Conservation (phyloP, 2,888 invertebrate species). For the Anoplius nigerrimus region DNA sequence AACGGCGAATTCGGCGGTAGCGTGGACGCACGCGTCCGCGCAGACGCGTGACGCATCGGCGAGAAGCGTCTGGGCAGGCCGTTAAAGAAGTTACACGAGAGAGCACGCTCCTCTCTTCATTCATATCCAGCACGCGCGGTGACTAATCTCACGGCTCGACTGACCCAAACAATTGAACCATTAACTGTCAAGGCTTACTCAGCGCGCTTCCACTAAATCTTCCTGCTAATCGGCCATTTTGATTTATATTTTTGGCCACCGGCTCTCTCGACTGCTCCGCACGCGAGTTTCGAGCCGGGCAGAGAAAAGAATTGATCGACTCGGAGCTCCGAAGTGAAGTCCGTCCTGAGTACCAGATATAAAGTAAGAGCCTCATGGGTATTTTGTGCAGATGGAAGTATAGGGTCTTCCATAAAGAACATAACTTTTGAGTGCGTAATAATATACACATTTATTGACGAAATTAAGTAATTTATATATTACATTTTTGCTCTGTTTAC, state of each 20-base stretch:
- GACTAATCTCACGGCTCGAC: slow-evolving; percentile 38
- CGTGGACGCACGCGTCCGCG: background rate
- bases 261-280: background rate
- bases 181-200: slow-evolving; percentile 40
- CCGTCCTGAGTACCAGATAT: too few species aligned
- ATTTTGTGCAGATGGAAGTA: too few species aligned
- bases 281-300: too few species aligned
- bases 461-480: too few species aligned
- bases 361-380: too few species aligned
- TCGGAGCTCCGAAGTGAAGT: too few species aligned
- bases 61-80: background rate
- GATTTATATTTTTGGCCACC: slow-evolving; percentile 26
- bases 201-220: slow-evolving; percentile 26
- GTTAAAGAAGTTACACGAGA: too few species aligned
- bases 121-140: slow-evolving; percentile 10
- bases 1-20: background rate
- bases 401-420: too few species aligned
- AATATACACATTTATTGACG: too few species aligned
- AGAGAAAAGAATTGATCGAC: too few species aligned
- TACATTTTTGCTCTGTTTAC: too few species aligned
- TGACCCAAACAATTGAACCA: slow-evolving; percentile 48
- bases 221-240: slow-evolving; percentile 31
- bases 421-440: too few species aligned
- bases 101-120: slow-evolving; percentile 6
- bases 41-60: background rate